Percentiles rank a stretch among this genome's conserved stretches.
These are phyloP conservation scores for Pachliopta kotzebuea DNA, from an alignment of 2,888 invertebrate species.

Conservation along the genomic window DNA sequence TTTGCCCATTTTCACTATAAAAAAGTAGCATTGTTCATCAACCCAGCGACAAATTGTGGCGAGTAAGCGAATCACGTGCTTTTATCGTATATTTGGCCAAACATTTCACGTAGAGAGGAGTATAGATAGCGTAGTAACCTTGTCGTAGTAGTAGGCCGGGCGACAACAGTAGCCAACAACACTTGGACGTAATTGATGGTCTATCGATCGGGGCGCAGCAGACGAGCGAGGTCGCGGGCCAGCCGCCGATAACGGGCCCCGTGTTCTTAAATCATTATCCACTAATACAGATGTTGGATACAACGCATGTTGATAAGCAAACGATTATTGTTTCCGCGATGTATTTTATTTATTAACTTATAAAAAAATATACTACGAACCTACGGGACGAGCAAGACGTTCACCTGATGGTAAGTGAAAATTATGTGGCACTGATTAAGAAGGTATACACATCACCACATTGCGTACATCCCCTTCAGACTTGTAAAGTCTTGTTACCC, in stretches of 20 bases:
- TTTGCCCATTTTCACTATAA: too few species aligned
- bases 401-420: too few species aligned
- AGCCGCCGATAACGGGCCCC: slow-evolving; percentile 5
- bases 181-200: slow-evolving; percentile 36
- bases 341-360: not conserved
- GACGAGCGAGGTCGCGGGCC: slow-evolving; percentile 27
- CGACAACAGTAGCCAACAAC: slow-evolving; percentile 26
- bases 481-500: too few species aligned
- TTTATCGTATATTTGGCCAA: not conserved
- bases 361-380: not conserved
- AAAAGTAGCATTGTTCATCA: too few species aligned
- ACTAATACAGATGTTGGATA: not conserved
- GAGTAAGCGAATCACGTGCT: too few species aligned
- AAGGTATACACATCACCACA: too few species aligned
- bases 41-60: too few species aligned
- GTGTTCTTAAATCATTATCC: slow-evolving; percentile 1
- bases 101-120: slow-evolving; percentile 9
- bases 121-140: slow-evolving; percentile 12
- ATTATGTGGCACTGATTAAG: too few species aligned
- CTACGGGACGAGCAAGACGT: too few species aligned
- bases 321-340: slow-evolving; percentile 10
- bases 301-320: slow-evolving; percentile 1
- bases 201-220: slow-evolving; percentile 35
- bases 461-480: too few species aligned
- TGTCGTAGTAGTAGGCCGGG: slow-evolving; percentile 16